Evolutionary conservation across 64 coral and sea anemone species (phyloP).

Genomic region (Exaiptasia diaphana): DNA sequence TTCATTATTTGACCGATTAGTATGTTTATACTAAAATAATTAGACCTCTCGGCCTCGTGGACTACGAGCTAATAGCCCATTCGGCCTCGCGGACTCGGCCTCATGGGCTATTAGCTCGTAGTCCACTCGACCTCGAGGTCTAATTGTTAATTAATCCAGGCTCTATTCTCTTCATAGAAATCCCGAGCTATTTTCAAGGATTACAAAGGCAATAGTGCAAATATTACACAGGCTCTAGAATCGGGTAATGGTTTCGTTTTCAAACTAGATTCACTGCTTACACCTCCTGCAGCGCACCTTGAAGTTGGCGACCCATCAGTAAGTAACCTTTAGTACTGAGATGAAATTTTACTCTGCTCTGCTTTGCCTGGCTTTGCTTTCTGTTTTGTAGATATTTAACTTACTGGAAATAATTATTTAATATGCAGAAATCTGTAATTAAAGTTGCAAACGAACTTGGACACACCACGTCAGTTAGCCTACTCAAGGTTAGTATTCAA

Average conservation of each 20-base stretch:
- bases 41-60: too few species aligned
- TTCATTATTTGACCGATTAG: too few species aligned
- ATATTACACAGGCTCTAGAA: conserved; percentile 7
- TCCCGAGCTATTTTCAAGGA: conserved; percentile 18
- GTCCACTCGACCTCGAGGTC: too few species aligned
- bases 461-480: conserved; percentile 11
- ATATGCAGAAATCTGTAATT: too few species aligned
- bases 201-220: conserved; percentile 17
- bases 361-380: not conserved
- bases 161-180: too few species aligned
- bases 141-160: too few species aligned
- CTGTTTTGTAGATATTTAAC: not conserved
- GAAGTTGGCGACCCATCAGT: not conserved
- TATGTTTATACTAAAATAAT: too few species aligned
- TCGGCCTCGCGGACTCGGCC: too few species aligned
- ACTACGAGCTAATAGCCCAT: too few species aligned
- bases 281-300: not conserved
- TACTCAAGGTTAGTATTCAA: conserved; percentile 25
- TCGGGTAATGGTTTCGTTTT: conserved; percentile 41
- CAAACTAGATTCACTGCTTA: conserved; percentile 21
- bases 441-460: conserved; percentile 26
- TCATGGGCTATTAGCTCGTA: too few species aligned
- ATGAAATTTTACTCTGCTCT: not conserved
- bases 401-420: too few species aligned
- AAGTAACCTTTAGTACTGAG: too few species aligned